Evolutionary conservation across 1,140 invertebrate species (phyloP).

Genomic region (Mercenaria mercenaria): DNA sequence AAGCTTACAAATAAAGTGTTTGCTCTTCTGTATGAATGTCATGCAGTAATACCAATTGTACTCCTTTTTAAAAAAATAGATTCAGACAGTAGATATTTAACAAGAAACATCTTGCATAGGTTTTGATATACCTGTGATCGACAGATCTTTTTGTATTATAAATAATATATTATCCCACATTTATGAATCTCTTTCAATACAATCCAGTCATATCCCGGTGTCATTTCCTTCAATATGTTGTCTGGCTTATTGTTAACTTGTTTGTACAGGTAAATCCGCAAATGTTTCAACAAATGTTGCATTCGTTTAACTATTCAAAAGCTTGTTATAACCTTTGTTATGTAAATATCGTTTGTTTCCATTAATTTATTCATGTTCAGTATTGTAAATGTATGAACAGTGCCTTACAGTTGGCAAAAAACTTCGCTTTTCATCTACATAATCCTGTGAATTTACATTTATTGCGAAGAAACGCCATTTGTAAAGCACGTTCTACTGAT

Average conservation of each 20-base stretch:
- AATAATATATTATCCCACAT: not conserved
- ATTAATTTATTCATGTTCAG: conserved; percentile 2
- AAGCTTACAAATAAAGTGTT: too few relatives aligned
- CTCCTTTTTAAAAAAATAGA: too few relatives aligned
- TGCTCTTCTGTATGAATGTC: too few relatives aligned
- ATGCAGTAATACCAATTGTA: too few relatives aligned
- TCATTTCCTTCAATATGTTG: not conserved
- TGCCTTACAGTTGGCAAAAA: not conserved
- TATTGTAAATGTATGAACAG: not conserved
- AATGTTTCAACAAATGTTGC: conserved; percentile 16
- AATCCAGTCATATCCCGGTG: not conserved
- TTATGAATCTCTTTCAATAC: not conserved
- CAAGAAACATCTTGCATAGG: not conserved
- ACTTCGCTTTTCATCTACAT: conserved; percentile 35
- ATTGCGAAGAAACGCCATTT: not conserved
- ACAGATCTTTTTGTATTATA: not conserved
- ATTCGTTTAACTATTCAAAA: not conserved
- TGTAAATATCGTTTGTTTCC: conserved; percentile 10
- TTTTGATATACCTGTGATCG: not conserved
- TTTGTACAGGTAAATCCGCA: conserved; percentile 21
- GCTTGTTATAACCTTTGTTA: not conserved
- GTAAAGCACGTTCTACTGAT: not conserved
- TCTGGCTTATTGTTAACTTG: not conserved
- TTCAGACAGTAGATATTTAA: too few relatives aligned
- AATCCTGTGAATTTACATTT: conserved; percentile 37